A percentile compares a stretch with the other conserved stretches of the same genome.
Conservation (phyloP, 1,140 invertebrate species). For the Pogonus chalceus region DNA sequence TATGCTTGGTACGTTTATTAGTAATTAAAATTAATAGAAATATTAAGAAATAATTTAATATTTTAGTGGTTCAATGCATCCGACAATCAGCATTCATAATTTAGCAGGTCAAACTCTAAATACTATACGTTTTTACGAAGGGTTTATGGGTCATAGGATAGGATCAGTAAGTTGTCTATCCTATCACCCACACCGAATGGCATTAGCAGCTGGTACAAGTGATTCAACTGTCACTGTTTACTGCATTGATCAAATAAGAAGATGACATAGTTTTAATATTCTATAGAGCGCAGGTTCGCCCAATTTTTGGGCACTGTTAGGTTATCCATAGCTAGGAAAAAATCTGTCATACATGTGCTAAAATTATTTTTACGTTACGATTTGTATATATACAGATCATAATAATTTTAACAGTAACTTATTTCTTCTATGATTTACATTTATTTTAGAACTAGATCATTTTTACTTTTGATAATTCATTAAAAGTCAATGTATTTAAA, state of each 20-base stretch:
- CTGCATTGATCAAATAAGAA: slow-evolving; percentile 49
- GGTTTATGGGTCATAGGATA: slow-evolving; percentile 80
- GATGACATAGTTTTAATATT: slow-evolving; percentile 42
- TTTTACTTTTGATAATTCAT: too few species aligned
- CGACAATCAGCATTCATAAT: slow-evolving; percentile 70
- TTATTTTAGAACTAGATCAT: too few species aligned
- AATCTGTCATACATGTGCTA: too few species aligned
- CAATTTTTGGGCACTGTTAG: neutral
- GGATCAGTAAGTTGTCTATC: slow-evolving; percentile 74
- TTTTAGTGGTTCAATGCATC: slow-evolving; percentile 69
- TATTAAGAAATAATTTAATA: slow-evolving; percentile 17
- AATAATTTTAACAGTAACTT: too few species aligned
- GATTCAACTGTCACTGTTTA: slow-evolving; percentile 73
- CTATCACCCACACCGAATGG: slow-evolving; percentile 75
- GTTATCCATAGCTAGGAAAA: neutral
- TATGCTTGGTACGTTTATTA: slow-evolving; percentile 65
- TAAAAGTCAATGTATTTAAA: too few species aligned
- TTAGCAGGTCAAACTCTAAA: slow-evolving; percentile 57
- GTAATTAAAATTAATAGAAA: slow-evolving; percentile 11
- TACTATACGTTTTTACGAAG: slow-evolving; percentile 77
- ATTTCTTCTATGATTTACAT: too few species aligned
- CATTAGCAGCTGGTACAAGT: slow-evolving; percentile 65
- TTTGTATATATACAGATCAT: too few species aligned
- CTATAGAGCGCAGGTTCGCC: neutral
- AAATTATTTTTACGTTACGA: too few species aligned